phyloP scores from a whole-genome alignment of 2,888 invertebrate species.

The Caenorhabditis macrosperma region DNA sequence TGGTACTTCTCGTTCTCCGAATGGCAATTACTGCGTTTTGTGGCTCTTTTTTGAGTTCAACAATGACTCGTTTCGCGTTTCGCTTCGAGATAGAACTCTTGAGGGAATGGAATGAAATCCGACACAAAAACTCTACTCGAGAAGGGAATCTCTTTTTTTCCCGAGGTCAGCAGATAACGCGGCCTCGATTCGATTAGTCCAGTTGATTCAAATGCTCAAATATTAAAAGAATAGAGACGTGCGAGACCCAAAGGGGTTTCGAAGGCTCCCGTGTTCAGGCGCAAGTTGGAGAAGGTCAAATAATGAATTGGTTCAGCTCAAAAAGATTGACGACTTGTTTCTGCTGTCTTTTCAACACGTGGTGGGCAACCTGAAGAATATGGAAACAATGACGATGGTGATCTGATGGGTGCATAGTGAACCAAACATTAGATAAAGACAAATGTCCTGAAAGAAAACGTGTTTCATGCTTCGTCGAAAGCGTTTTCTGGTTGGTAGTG shows the following conservation, averaged over 20 bases:
- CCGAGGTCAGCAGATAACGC: neutral
- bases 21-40: slow-evolving; percentile 21
- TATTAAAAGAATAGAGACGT: neutral
- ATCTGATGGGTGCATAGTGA: slow-evolving; percentile 8
- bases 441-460: slow-evolving; percentile 56
- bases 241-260: neutral
- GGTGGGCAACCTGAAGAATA: no score
- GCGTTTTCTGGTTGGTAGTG: slow-evolving; percentile 19
- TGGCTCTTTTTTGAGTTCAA: slow-evolving; percentile 24
- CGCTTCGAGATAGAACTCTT: slow-evolving; percentile 9
- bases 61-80: slow-evolving; percentile 14
- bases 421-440: slow-evolving; percentile 54
- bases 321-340: slow-evolving; percentile 29
- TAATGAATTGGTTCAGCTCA: slow-evolving; percentile 24
- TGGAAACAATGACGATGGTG: slow-evolving; percentile 11
- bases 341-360: no score
- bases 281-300: slow-evolving; percentile 11
- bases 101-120: slow-evolving; percentile 5
- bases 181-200: no score
- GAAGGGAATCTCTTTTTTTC: neutral
- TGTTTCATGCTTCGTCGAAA: slow-evolving; percentile 54
- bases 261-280: neutral
- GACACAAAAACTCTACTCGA: neutral
- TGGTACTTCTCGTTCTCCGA: slow-evolving; percentile 26
- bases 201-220: neutral